Evolutionary conservation across 2,797 vertebrate genomes (phyloP).

Genomic region (Thunnus albacares): DNA sequence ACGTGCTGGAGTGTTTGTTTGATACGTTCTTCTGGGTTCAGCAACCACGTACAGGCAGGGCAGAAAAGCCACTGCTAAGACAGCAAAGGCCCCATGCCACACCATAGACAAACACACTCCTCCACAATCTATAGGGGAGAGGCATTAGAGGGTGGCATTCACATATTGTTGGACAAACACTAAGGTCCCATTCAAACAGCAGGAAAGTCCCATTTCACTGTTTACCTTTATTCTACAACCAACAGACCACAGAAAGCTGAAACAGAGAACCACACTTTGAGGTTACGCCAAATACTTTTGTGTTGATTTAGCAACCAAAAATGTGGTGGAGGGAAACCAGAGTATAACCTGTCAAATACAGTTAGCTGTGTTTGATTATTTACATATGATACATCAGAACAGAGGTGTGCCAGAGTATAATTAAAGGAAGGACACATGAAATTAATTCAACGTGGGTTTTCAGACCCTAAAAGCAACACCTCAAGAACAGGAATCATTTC

Average conservation of each 20-base stretch:
- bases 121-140: slow-evolving; percentile 67
- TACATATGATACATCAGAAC: slow-evolving; percentile 39
- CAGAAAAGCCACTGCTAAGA: slow-evolving; percentile 64
- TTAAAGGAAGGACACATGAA: slow-evolving; percentile 34
- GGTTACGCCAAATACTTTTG: slow-evolving; percentile 29
- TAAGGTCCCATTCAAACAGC: slow-evolving; percentile 57
- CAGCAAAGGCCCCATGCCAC: slow-evolving; percentile 68
- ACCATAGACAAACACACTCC: slow-evolving; percentile 81
- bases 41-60: slow-evolving; percentile 51
- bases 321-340: slow-evolving; percentile 54
- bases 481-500: slow-evolving; percentile 17
- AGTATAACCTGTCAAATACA: slow-evolving; percentile 58
- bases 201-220: slow-evolving; percentile 58
- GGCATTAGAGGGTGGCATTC: slow-evolving; percentile 63
- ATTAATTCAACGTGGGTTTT: slow-evolving; percentile 11
- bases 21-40: slow-evolving; percentile 75
- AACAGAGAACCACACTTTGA: slow-evolving; percentile 44
- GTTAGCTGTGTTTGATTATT: slow-evolving; percentile 48
- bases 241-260: slow-evolving; percentile 45
- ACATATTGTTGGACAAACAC: slow-evolving; percentile 72
- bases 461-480: slow-evolving; percentile 22
- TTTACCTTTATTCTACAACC: slow-evolving; percentile 49
- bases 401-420: slow-evolving; percentile 13
- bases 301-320: slow-evolving; percentile 55
- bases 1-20: slow-evolving; percentile 77